These are phyloP conservation scores for Apocheima hispidaria DNA, from an alignment of 2,888 invertebrate species.

Conservation along the genomic window DNA sequence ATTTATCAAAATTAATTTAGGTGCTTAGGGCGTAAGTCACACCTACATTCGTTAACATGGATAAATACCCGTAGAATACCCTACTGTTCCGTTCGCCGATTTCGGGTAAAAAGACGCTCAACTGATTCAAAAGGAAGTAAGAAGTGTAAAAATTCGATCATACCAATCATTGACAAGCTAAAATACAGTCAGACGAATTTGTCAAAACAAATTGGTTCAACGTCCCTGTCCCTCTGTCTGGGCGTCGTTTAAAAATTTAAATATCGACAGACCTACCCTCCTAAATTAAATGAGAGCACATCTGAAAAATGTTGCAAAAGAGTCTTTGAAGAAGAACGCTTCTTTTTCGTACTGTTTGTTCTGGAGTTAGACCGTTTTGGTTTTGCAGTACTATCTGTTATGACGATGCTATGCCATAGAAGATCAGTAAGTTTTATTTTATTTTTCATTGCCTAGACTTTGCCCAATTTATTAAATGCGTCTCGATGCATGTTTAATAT, in stretches of 20 bases:
- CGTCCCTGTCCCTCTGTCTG: constrained; percentile 62
- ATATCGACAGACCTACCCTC: constrained; percentile 77
- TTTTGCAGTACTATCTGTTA: constrained; percentile 39
- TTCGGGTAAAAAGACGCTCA: background rate
- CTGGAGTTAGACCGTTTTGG: constrained; percentile 54
- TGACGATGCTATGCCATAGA: constrained; percentile 53
- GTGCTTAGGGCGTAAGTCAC: too few species aligned
- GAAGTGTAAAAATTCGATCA: constrained; percentile 29
- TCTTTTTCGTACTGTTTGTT: constrained; percentile 43
- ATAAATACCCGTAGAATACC: too few species aligned
- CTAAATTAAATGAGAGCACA: constrained; percentile 73
- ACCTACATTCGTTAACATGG: too few species aligned
- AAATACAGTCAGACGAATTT: constrained; percentile 68
- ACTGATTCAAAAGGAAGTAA: constrained; percentile 1
- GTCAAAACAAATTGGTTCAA: constrained; percentile 75
- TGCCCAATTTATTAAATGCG: background rate
- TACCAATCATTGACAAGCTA: constrained; percentile 46
- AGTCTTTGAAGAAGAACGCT: constrained; percentile 51
- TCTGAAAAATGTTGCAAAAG: constrained; percentile 66
- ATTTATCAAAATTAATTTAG: too few species aligned
- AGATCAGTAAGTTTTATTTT: background rate
- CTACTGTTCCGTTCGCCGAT: too few species aligned
- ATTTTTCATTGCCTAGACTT: background rate
- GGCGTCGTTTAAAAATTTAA: constrained; percentile 81
- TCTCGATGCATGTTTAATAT: background rate